Percentiles rank a stretch among this genome's conserved stretches.
Conservation (phyloP, 2,888 invertebrate species). For the Drosophila crucigera region DNA sequence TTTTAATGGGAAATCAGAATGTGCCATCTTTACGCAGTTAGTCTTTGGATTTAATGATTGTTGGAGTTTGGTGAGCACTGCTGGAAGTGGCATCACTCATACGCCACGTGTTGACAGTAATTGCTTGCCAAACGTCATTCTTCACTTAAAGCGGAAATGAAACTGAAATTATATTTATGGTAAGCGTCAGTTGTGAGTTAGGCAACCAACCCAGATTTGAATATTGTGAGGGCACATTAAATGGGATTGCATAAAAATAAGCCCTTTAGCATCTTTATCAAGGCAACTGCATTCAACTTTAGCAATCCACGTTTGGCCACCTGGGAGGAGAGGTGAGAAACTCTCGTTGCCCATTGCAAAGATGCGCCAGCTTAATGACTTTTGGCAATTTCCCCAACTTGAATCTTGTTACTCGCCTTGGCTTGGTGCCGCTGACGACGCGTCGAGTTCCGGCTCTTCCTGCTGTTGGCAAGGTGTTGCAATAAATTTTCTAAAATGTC, state of each 20-base stretch:
- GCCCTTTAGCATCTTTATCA: constrained; percentile 19
- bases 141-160: constrained; percentile 63
- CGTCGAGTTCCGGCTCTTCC: constrained; percentile 27
- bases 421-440: constrained; percentile 15
- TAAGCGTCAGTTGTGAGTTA: constrained; percentile 21
- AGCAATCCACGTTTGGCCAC: constrained; percentile 7
- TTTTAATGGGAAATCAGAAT: not conserved
- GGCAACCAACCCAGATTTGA: not conserved
- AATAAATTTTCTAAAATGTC: constrained; percentile 63
- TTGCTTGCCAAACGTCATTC: constrained; percentile 26
- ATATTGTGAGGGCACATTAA: constrained; percentile 25
- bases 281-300: constrained; percentile 22
- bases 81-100: constrained; percentile 38
- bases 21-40: not conserved
- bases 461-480: constrained; percentile 45
- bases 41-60: not conserved
- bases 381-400: constrained; percentile 75
- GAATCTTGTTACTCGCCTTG: constrained; percentile 30
- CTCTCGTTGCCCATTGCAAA: constrained; percentile 53
- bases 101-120: constrained; percentile 33
- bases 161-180: constrained; percentile 74
- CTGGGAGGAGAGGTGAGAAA: constrained; percentile 36
- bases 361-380: constrained; percentile 72
- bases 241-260: constrained; percentile 54
- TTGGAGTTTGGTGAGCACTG: not conserved